phyloP scores from a whole-genome alignment of 2,888 invertebrate species.

The Neelides folsomi region DNA sequence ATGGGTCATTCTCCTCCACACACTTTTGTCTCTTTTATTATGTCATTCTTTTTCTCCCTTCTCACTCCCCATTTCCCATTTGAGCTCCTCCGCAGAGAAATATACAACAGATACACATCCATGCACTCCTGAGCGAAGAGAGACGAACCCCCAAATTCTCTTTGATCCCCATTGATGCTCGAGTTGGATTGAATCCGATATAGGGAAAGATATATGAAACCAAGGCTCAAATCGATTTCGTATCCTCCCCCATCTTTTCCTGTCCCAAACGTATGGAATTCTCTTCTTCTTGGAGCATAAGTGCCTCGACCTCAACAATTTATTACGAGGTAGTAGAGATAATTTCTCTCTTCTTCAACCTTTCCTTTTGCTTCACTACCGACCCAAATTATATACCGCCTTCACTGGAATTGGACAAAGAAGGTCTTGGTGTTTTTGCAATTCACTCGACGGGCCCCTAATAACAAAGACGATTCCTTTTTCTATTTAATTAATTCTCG shows the following conservation, averaged over 20 bases:
- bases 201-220: neutral
- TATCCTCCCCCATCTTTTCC: constrained; percentile 1
- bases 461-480: too few relatives aligned
- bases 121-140: neutral
- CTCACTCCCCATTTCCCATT: constrained; percentile 2
- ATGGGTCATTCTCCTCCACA: constrained; percentile 11
- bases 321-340: too few relatives aligned
- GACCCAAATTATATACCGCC: too few relatives aligned
- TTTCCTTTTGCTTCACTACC: too few relatives aligned
- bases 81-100: neutral
- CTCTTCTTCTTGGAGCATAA: constrained; percentile 5
- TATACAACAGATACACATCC: neutral
- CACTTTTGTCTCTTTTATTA: constrained; percentile 9
- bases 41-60: constrained; percentile 2
- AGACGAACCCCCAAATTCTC: constrained; percentile 5
- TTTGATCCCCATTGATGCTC: constrained; percentile 7
- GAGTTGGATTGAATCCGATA: constrained; percentile 5
- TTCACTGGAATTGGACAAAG: too few relatives aligned
- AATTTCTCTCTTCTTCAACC: too few relatives aligned
- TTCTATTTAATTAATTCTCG: too few relatives aligned
- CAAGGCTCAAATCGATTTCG: neutral
- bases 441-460: too few relatives aligned
- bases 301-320: neutral
- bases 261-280: constrained; percentile 8
- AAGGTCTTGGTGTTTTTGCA: too few relatives aligned